These are phyloP conservation scores for Ianthella basta DNA, from an alignment of 37 sponge, comb jelly and placozoan genomes.

Conservation along the genomic window DNA sequence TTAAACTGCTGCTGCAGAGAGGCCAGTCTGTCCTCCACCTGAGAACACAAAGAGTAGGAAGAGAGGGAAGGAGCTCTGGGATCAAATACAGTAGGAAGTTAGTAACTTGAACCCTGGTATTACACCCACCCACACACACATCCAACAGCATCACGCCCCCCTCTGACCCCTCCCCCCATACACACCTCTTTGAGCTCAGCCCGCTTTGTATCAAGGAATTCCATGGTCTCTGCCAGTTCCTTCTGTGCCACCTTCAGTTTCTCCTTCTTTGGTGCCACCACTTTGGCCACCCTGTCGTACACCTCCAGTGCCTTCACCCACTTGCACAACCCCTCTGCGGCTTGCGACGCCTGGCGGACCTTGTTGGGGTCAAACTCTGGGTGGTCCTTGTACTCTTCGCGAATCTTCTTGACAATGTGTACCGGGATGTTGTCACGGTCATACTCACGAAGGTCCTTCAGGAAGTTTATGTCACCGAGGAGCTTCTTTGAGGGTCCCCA, in stretches of 20 bases:
- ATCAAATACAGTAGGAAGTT: too few relatives aligned
- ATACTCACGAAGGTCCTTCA: conserved; percentile 85
- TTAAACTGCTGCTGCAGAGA: conserved; percentile 81
- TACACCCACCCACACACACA: too few relatives aligned
- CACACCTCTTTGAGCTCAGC: conserved; percentile 88
- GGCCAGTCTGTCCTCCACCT: conserved; percentile 92
- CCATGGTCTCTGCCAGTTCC: conserved; percentile 88
- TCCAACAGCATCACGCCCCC: too few relatives aligned
- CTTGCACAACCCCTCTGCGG: conserved; percentile 96
- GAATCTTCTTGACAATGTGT: conserved; percentile 92
- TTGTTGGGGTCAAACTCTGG: conserved; percentile 97
- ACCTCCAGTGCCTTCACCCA: conserved; percentile 98
- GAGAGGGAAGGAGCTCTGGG: too few relatives aligned
- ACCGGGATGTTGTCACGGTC: conserved; percentile 96
- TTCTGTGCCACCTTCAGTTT: conserved; percentile 83
- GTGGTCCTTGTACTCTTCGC: conserved; percentile 83
- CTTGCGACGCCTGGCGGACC: conserved; percentile 91
- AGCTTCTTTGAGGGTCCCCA: conserved; percentile 99
- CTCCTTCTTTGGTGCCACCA: conserved; percentile 98
- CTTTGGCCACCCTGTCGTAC: conserved; percentile 98
- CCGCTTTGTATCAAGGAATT: conserved; percentile 84
- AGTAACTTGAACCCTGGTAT: too few relatives aligned
- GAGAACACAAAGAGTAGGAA: too few relatives aligned
- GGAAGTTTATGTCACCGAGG: conserved; percentile 94
- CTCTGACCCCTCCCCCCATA: too few relatives aligned